Evolutionary conservation across 2,888 invertebrate species (phyloP), one percentile per base, ranked within the genome.

Genomic region (Gryllus longicercus): DNA sequence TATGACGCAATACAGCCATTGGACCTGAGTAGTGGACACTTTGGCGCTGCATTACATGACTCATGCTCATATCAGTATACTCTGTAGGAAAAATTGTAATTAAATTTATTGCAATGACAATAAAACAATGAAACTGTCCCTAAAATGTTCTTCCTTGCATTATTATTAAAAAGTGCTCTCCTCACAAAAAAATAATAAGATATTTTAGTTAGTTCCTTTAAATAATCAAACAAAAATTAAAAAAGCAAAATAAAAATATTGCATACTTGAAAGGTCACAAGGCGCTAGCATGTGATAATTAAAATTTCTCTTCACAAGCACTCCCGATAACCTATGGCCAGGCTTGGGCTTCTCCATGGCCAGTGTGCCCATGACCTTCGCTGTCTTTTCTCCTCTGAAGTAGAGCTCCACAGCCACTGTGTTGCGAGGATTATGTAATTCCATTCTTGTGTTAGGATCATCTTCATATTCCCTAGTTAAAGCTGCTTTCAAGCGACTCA

Each of bases 341-440:
- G 95, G 92, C 83, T 91, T 91, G 0, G 98, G 96, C 76, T 92
- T 91, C 79, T 94, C 92, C 84, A 95, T 90, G 0, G 99, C 99
- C 82, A 99, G 88, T 2, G 92, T 91, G 0, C 99, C 99, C 93
- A 99, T 98, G 78, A 94, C 97, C 90, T 99, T 99, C 3, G 99
- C 99, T 4, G 97, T 98, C 89, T 98, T 99, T 87, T 99, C 99
- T 49, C 99, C 99, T 75, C 97, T 90, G 88, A 99, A 99, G 85
- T 96, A 94, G 80, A 99, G 91, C 84, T 96, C 93, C 0, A 99
- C 96, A 0, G 93, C 93, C 82, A 97, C 96, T 8, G 98, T 98
- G 88, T 99, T 99, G 50, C 96, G 90, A 1, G 99, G 99, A 89
- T 98, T 99, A 88, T 99, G 96, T 63, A 99, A 92, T 84, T 94